Evolutionary conservation across 2,888 invertebrate species (phyloP).

Genomic region (Hypercompe scribonia): DNA sequence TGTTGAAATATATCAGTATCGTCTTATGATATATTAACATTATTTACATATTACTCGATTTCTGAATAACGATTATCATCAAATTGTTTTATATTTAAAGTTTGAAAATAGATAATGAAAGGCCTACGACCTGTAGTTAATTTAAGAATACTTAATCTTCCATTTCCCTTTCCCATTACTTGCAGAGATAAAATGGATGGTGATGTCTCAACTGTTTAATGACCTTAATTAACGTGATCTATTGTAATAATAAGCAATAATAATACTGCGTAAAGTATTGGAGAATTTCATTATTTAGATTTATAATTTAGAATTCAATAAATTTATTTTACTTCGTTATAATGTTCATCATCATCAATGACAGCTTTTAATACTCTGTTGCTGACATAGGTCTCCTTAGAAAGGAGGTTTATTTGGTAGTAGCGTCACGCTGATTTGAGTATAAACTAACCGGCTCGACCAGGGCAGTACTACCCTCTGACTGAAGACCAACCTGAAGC

Average conservation of each 20-base stretch:
- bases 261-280: neutral
- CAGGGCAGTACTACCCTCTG: too few species aligned
- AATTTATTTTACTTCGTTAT: neutral
- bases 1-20: neutral
- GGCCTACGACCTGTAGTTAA: neutral
- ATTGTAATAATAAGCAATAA: neutral
- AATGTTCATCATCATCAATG: neutral
- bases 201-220: neutral
- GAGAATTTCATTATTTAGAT: neutral
- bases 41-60: neutral
- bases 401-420: too few species aligned
- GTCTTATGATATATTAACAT: neutral
- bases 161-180: neutral
- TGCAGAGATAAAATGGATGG: neutral
- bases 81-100: neutral
- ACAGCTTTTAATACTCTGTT: too few species aligned
- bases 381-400: too few species aligned
- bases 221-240: neutral
- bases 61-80: neutral
- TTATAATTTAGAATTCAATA: neutral
- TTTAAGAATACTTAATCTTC: slow-evolving; percentile 3
- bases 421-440: too few species aligned
- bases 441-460: too few species aligned
- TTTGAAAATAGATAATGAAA: neutral
- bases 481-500: too few species aligned